Evolutionary conservation across 2,888 invertebrate species (phyloP).

Genomic region (Phanerotoma sp.): DNA sequence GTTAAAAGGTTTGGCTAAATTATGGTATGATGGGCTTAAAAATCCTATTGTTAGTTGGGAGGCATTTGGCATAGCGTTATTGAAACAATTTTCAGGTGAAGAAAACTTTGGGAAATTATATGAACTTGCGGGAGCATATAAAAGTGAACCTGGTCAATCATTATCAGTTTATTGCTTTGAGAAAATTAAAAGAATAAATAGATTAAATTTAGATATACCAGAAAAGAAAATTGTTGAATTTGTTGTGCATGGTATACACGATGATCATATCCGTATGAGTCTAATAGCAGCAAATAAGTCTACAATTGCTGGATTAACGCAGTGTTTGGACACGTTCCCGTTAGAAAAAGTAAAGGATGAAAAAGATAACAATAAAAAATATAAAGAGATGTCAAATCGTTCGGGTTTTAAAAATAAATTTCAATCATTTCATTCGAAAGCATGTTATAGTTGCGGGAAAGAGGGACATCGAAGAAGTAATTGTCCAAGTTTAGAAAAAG

Average conservation of each 20-base stretch:
- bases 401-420: background rate
- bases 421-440: background rate
- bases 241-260: conserved; percentile 15
- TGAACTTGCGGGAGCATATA: conserved; percentile 1
- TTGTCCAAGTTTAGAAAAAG: background rate
- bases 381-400: background rate
- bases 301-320: background rate
- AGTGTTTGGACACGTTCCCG: background rate
- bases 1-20: background rate
- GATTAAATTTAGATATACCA: conserved; percentile 8
- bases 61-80: background rate
- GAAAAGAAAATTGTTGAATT: conserved; percentile 13
- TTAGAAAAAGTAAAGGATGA: background rate
- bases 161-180: conserved; percentile 6
- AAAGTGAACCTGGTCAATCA: conserved; percentile 11
- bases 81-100: conserved; percentile 1
- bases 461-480: background rate
- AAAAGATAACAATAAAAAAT: background rate
- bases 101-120: conserved; percentile 12
- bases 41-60: conserved; percentile 3
- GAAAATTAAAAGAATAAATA: conserved; percentile 13
- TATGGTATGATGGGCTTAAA: background rate
- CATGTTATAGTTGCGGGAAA: background rate
- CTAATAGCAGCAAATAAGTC: background rate
- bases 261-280: conserved; percentile 6